These are phyloP conservation scores for Chironomus tepperi DNA, from an alignment of 1,140 invertebrate genomes.

Conservation along the genomic window DNA sequence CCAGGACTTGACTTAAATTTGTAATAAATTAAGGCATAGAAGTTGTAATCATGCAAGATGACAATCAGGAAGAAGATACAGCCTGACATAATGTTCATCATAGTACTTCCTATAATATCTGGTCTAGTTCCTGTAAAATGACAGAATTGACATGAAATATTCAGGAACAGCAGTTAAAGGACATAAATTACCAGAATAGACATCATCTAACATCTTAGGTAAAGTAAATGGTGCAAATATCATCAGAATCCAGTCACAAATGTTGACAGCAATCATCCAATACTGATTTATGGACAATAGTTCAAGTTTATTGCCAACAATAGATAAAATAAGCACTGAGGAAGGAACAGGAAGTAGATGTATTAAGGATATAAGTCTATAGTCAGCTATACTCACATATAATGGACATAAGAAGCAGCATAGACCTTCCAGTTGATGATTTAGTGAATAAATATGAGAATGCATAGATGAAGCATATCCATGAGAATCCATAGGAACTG, in stretches of 20 bases:
- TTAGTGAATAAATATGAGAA: constrained; percentile 51
- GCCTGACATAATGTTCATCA: not conserved
- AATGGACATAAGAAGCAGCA: too few species aligned
- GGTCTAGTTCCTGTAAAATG: too few species aligned
- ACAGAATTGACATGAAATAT: too few species aligned
- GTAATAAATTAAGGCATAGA: constrained; percentile 21
- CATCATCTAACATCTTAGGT: not conserved
- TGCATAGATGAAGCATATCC: constrained; percentile 48
- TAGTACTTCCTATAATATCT: too few species aligned
- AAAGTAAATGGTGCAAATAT: not conserved
- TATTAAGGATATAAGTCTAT: too few species aligned
- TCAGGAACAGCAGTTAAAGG: too few species aligned
- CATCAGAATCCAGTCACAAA: not conserved
- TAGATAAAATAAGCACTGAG: too few species aligned
- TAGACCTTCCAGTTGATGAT: constrained; percentile 61
- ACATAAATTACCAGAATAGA: too few species aligned
- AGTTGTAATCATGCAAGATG: not conserved
- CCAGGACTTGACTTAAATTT: constrained; percentile 30
- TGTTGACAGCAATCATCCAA: not conserved
- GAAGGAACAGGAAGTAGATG: too few species aligned
- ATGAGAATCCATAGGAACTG: constrained; percentile 44
- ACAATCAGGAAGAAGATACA: not conserved
- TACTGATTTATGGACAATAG: too few species aligned
- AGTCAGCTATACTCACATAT: too few species aligned
- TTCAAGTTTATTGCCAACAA: too few species aligned